Conservation (phyloP, 2,113 vertebrate genomes). For the Pontoporia blainvillei region DNA sequence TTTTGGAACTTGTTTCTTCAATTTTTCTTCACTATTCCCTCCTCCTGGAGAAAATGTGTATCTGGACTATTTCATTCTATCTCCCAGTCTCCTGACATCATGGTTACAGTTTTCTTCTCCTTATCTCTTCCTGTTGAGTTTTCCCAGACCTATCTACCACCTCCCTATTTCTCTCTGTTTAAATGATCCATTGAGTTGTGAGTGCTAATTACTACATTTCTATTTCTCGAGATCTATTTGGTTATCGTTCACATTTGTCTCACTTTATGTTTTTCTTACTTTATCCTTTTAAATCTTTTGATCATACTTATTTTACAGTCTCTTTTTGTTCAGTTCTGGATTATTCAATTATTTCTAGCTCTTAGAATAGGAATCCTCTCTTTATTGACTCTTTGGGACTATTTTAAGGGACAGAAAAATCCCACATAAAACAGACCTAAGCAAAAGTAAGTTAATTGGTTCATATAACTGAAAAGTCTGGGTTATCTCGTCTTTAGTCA, state of each 20-base stretch:
- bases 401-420: neutral
- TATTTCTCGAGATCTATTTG: neutral
- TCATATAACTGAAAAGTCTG: neutral
- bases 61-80: neutral
- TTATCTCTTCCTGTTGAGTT: neutral
- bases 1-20: neutral
- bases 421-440: neutral
- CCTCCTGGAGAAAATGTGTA: neutral
- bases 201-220: neutral
- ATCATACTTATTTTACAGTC: neutral
- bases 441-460: neutral
- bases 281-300: neutral
- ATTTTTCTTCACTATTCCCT: neutral
- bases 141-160: neutral
- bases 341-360: neutral
- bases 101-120: neutral
- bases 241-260: neutral
- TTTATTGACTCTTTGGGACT: neutral
- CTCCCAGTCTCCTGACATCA: neutral
- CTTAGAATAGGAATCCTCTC: neutral
- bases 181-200: neutral
- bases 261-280: neutral
- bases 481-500: neutral
- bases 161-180: neutral
- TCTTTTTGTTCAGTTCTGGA: conserved; percentile 4